Evolutionary conservation across 2,888 invertebrate species (phyloP), one percentile per base, ranked within the genome.

Genomic region (Asteroscopus sphinx): DNA sequence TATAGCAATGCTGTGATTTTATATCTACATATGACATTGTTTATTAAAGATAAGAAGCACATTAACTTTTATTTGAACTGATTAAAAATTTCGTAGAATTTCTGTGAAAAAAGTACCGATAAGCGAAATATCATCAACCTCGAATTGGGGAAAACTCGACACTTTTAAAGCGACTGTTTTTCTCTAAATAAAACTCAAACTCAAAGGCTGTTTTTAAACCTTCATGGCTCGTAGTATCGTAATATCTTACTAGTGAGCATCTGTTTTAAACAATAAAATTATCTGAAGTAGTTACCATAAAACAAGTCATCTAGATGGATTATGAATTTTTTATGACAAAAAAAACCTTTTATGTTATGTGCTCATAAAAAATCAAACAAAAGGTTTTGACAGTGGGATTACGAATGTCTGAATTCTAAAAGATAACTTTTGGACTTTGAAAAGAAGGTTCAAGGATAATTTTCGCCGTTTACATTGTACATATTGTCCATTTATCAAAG

Each of bases 31-130:
- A 9, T 9, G 28, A 21, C 6, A 21, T 21, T 3, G 4, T 4
- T 21, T 21, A 21, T 21, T 21, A 6, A 28, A 28, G 28, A 28
- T 26, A 26, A 26, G 4, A 26, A 8, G 26, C 1, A 26, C 26
- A 6, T 26, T 8, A 8, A 8, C 26, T 44, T 33, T 4, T 26
- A 42, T 26, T 44, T 33, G 40, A 33, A 30, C 13, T 39, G 47
- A 61, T 63, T 4, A 21, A 21, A 28, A 46, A 0, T 32, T 8
- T 8, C 7, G 1, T 28, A 28, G 28, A 25, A 0, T 11, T 37
- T 46, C 41, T 28, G 32, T 13, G 16, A 46, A 46, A 41, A 21
- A 17, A 28, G 3, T 1, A 11, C 9, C 30, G 65, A 62, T 65
- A 42, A 46, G 11, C 12, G 32, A 6, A 21, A 21, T 28, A 59